Base-by-base conservation (phyloP, 2,888 invertebrate genomes). In the Eustalomyia histrio region DNA sequence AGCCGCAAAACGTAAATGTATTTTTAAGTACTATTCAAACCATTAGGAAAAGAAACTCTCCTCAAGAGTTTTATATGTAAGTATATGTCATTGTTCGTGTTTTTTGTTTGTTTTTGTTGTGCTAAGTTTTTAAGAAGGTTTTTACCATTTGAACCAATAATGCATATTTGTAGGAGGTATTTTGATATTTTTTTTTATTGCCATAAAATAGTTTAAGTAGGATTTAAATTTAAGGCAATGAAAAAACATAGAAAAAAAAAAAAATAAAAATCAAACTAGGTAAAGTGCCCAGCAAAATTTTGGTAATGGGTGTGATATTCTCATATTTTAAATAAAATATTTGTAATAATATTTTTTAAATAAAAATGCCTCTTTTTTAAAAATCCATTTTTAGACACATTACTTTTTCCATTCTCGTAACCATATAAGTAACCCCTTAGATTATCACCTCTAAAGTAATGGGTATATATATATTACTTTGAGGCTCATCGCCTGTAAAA, bases 1-100 rank as follows among this genome's bases (percentile, higher is more conserved):
- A 60, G 72, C 58, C 57, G 47, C 76, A 68, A 67, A 73, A 65
- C 68, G 64, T 64, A 76, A 80, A 80, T 80, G 72, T 68, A 69
- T 76, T 76, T 76, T 73, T 76, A 80, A 72, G 76, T 80, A 80
- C 76, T 39, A 47, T 58, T 39, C 16, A 71, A 55, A 68, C 7
- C 68, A 68, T 64, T 74, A 61, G 50, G 52, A 35, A 17, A 60
- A 53, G 52, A 43, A 29, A 7, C 43, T 47, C 43, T 47, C 43
- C 6, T n/a, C 6, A 14, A 47, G n/a, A 47, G n/a, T 6, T 14
- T n/a, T 47, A 14, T 7, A 47, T 47, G 43, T n/a, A 47, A 47
- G 14, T 39, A 39, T 2, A 39, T 39, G 39, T 39, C 39, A 14
- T 39, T 47, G 43, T 47, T 47, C 0, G 17, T 14, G 8, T 16